These are phyloP conservation scores for Eptesicus fuscus DNA, from an alignment of 2,113 vertebrate species.

Conservation along the genomic window DNA sequence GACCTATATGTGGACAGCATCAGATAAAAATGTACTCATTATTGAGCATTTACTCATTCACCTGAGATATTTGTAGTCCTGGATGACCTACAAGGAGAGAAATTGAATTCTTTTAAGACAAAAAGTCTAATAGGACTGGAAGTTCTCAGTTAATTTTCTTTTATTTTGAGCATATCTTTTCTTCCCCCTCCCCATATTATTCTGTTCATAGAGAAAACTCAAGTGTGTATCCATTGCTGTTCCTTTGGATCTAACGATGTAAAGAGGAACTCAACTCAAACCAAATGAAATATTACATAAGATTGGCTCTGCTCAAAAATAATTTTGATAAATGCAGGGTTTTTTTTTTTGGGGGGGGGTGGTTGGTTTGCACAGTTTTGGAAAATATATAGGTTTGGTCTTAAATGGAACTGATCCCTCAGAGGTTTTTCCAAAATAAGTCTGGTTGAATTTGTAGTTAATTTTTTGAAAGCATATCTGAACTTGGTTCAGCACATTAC, in stretches of 20 bases:
- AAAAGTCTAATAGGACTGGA: neutral
- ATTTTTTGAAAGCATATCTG: neutral
- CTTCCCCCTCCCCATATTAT: neutral
- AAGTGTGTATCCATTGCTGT: neutral
- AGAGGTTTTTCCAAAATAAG: constrained; percentile 3
- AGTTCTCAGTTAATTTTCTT: neutral
- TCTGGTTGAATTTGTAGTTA: constrained; percentile 5
- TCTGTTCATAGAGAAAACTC: neutral
- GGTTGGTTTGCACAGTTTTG: neutral
- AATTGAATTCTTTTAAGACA: neutral
- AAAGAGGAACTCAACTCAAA: neutral
- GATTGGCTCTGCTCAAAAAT: neutral
- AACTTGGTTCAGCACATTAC: neutral
- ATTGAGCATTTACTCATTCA: neutral
- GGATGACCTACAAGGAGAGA: neutral
- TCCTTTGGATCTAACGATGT: neutral
- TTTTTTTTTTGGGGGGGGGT: neutral
- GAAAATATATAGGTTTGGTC: constrained; percentile 12
- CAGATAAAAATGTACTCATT: too few species aligned
- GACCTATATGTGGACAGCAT: neutral
- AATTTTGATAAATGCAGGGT: constrained; percentile 15
- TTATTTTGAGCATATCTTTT: neutral
- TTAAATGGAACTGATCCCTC: constrained; percentile 5
- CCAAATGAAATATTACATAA: neutral
- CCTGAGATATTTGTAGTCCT: neutral